A percentile compares a stretch with the other conserved stretches of the same genome.
Conservation (phyloP, 2,113 vertebrate genomes). For the Hemichromis elongatus region DNA sequence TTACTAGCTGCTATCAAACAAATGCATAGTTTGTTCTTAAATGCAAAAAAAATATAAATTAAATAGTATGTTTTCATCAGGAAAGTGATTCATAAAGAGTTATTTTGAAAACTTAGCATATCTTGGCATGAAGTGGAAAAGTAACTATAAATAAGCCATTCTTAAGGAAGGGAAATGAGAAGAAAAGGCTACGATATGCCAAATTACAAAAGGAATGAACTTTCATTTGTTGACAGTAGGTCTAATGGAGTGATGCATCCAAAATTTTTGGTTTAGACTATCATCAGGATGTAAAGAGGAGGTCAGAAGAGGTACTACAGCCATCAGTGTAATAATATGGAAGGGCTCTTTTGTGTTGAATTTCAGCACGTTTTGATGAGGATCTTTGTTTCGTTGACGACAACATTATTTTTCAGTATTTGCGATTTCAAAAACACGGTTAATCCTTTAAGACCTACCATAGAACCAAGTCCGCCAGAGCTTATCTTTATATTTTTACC, state of each 20-base stretch:
- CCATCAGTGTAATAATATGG: too few relatives aligned
- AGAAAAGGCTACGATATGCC: too few relatives aligned
- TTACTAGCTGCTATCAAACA: neutral
- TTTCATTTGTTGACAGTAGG: too few relatives aligned
- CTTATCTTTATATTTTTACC: too few relatives aligned
- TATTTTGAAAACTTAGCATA: neutral
- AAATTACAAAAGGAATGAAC: too few relatives aligned
- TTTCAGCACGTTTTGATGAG: too few relatives aligned
- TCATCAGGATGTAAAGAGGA: neutral
- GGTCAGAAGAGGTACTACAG: too few relatives aligned
- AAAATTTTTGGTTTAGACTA: neutral
- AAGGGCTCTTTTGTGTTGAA: too few relatives aligned
- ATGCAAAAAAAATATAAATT: neutral
- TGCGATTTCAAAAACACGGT: neutral
- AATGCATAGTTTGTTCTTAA: neutral
- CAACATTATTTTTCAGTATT: neutral
- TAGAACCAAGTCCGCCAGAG: too few relatives aligned
- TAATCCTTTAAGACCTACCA: too few relatives aligned
- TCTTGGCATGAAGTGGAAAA: neutral
- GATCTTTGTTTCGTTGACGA: neutral
- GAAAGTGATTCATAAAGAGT: neutral
- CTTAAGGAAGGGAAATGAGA: neutral
- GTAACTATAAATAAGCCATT: neutral
- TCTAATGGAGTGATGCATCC: neutral
- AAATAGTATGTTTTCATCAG: neutral